phyloP scores from a whole-genome alignment of 2,888 invertebrate genomes.

The Taphrorychus bicolor region DNA sequence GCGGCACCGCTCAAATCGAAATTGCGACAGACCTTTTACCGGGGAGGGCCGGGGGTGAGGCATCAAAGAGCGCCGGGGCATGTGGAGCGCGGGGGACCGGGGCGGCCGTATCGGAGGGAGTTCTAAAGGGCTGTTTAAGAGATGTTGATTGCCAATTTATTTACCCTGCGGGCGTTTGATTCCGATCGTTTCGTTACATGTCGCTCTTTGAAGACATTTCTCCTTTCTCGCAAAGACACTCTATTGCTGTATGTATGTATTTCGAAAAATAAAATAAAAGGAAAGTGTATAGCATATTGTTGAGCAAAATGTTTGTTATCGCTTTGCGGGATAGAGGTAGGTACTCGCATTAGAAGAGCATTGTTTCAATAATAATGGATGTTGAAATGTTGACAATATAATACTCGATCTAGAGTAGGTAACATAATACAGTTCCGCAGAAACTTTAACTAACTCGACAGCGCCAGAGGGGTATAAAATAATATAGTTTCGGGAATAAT shows the following conservation, averaged over 20 bases:
- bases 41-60: not conserved
- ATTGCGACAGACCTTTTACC: conserved; percentile 31
- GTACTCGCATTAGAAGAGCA: no score
- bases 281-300: not conserved
- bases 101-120: conserved; percentile 29
- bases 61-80: conserved; percentile 28
- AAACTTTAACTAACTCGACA: no score
- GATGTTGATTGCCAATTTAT: conserved; percentile 60
- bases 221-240: not conserved
- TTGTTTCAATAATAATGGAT: no score
- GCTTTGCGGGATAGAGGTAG: no score
- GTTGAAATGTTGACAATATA: no score
- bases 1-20: conserved; percentile 18
- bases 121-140: conserved; percentile 46
- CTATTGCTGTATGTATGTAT: no score
- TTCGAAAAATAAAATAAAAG: no score
- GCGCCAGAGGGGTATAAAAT: no score
- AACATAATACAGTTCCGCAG: no score
- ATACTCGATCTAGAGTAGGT: no score
- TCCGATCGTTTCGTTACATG: conserved; percentile 35
- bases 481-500: no score
- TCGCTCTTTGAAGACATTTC: conserved; percentile 7
- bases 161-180: conserved; percentile 58
- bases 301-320: no score
- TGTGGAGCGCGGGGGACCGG: conserved; percentile 13